Conservation (phyloP, 2,113 vertebrate genomes). For the Uria lomvia region DNA sequence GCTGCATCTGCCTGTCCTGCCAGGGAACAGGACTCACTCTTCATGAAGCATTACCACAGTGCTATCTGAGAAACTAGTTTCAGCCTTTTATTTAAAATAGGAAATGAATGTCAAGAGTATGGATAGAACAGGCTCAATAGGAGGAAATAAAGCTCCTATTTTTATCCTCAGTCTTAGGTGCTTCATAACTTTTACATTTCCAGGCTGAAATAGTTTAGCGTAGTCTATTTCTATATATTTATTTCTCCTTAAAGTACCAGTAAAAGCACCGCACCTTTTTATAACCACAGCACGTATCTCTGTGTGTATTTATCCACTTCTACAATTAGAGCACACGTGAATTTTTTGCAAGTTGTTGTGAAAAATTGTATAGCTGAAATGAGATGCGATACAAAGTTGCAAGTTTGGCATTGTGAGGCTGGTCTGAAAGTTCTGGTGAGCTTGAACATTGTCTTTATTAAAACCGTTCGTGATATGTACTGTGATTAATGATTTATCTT, state of each 20-base stretch:
- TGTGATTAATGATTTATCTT: not conserved
- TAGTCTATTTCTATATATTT: not conserved
- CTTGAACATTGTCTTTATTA: not conserved
- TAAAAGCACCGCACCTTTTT: not conserved
- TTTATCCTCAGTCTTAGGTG: not conserved
- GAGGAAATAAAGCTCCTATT: not conserved
- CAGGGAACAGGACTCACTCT: not conserved
- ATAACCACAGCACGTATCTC: not conserved
- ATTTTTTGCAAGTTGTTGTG: not conserved
- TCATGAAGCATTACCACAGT: not conserved
- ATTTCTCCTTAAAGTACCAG: not conserved
- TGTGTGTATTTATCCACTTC: not conserved
- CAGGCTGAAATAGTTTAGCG: not conserved
- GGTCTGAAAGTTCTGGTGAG: not conserved
- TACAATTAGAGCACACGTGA: not conserved
- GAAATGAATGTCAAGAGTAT: not conserved
- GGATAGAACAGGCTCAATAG: not conserved
- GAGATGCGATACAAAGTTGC: not conserved
- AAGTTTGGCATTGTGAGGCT: not conserved
- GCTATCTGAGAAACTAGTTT: not conserved
- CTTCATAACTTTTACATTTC: not conserved
- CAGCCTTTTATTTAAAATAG: not conserved
- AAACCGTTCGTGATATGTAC: not conserved
- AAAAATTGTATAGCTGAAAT: not conserved
- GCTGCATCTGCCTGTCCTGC: not conserved